Conservation (phyloP, 2,797 vertebrate species). For the Peromyscus attwateri region DNA sequence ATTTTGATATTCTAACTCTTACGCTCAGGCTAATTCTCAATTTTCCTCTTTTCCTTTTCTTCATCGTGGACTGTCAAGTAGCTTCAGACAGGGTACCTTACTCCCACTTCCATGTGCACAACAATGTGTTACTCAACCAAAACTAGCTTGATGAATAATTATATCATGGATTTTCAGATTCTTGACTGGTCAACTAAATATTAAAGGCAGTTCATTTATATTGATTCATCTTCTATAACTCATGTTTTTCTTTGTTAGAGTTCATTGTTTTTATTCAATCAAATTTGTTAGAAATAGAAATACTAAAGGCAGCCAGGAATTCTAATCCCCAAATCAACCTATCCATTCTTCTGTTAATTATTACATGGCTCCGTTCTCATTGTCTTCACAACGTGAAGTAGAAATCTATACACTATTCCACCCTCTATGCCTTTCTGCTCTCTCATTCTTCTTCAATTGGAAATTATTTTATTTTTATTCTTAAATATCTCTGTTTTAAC, state of each 20-base stretch:
- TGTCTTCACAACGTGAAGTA: not conserved
- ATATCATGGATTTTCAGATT: not conserved
- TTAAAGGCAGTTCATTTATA: not conserved
- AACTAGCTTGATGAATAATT: not conserved
- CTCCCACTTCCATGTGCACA: not conserved
- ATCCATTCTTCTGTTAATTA: not conserved
- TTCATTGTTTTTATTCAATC: not conserved
- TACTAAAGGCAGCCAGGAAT: not conserved
- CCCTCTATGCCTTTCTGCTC: not conserved
- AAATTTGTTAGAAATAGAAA: not conserved
- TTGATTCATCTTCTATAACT: not conserved
- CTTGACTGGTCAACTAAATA: not conserved
- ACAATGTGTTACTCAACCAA: not conserved
- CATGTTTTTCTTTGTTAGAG: not conserved
- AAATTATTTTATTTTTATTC: not conserved
- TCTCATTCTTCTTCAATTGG: not conserved
- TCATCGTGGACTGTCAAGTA: no score
- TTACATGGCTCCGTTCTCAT: not conserved
- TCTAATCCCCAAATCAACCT: not conserved
- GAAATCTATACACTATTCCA: not conserved
- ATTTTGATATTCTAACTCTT: not conserved
- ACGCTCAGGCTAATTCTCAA: accelerated
- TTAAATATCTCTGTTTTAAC: not conserved
- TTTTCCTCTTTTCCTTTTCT: not conserved
- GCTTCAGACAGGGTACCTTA: not conserved